phyloP scores from a whole-genome alignment of 1,140 invertebrate species.

The Nymphalis io region DNA sequence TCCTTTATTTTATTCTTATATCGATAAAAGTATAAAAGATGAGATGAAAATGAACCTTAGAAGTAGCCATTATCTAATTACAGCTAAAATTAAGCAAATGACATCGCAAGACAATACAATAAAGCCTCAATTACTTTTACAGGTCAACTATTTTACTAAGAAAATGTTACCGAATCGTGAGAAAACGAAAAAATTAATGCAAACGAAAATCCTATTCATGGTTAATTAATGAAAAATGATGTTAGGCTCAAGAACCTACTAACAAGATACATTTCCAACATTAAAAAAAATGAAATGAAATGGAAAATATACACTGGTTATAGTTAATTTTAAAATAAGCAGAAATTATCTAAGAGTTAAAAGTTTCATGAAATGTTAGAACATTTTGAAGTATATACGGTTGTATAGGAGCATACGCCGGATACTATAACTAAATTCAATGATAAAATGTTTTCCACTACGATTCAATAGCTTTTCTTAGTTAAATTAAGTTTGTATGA shows the following conservation, averaged over 20 bases:
- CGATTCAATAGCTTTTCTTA: conserved; percentile 37
- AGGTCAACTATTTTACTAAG: conserved; percentile 27
- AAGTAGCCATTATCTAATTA: conserved; percentile 32
- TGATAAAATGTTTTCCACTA: conserved; percentile 16
- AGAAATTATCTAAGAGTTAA: neutral
- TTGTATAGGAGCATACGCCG: conserved; percentile 18
- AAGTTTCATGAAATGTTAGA: neutral
- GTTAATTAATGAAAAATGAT: neutral
- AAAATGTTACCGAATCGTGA: conserved; percentile 28
- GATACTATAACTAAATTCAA: conserved; percentile 17
- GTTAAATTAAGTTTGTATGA: conserved; percentile 30
- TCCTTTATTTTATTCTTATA: conserved; percentile 27
- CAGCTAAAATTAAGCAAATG: conserved; percentile 28
- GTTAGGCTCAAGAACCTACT: neutral
- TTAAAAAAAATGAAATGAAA: neutral
- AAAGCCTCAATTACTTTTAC: conserved; percentile 24
- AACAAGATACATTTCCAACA: neutral
- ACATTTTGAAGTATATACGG: conserved; percentile 23
- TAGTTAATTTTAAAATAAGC: neutral
- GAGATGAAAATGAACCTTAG: conserved; percentile 30
- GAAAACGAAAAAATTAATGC: conserved; percentile 5
- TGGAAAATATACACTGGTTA: neutral
- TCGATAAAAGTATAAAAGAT: conserved; percentile 22
- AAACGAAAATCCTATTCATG: conserved; percentile 1
- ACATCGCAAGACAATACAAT: conserved; percentile 30